Base-by-base conservation (phyloP, 2,888 invertebrate species). In the Xestia rhomboidea region DNA sequence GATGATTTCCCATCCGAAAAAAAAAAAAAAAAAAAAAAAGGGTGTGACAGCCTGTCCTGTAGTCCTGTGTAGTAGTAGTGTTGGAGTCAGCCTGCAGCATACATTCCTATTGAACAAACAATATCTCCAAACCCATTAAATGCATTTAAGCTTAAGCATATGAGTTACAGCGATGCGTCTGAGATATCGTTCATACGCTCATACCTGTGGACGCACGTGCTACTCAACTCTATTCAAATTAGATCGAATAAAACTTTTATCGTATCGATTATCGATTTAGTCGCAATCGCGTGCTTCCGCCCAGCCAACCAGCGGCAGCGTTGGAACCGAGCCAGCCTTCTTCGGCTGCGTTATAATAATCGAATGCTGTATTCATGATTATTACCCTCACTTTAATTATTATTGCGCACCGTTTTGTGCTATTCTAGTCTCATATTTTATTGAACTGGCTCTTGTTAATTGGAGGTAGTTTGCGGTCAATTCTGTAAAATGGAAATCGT, bases 181-280 rank as follows among this genome's bases (percentile, higher is more conserved):
- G 21, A 73, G 73, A 70, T 77, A 77, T 71, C 15, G 60, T 8
- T 2, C 46, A 15, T 24, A 64, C 3, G n/a, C 46, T 41, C 70
- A 67, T 75, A 77, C 83, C 77, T 81, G 84, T 54, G 27, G 57
- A 41, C 67, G 72, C 79, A 82, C 79, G 83, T 68, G 85, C 76
- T 76, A 27, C 74, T 87, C 81, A 88, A 90, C 85, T 92, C 91
- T 91, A 94, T 94, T 94, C 94, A 94, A 94, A 95, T 95, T 87
- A 89, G 91, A 94, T 95, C 94, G 91, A 94, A 95, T 95, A 95
- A 95, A 94, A 94, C 90, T 94, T 93, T 93, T 92, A 94, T 94
- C 90, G 91, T 91, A 95, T 95, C 93, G 95, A 93, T 94, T 94
- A 88, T 87, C 88, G 88, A 88, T 88, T 86, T 84, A 88, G 88